Conservation (phyloP, 2,113 vertebrate genomes). For the Ameiurus melas region DNA sequence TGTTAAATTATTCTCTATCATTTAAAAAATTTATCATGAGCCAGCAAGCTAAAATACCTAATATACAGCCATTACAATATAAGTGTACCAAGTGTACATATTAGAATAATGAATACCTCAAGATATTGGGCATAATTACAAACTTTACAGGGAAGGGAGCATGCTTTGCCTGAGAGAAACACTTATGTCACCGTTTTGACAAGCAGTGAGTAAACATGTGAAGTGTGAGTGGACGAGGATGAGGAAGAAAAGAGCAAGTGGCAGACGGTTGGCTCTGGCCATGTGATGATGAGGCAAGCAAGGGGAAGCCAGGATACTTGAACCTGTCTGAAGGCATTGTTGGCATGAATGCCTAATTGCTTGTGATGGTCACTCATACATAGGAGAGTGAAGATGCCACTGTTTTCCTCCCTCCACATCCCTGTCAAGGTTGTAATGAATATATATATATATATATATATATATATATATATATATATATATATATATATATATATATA, state of each 20-base stretch:
- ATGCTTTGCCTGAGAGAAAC: conserved; percentile 17
- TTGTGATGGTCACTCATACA: conserved; percentile 81
- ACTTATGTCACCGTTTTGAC: conserved; percentile 39
- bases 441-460: background rate
- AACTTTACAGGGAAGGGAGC: background rate
- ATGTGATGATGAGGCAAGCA: conserved; percentile 34
- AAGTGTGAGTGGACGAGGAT: conserved; percentile 33
- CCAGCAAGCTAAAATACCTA: background rate
- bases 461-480: background rate
- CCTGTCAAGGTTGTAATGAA: conserved; percentile 81
- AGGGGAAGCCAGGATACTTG: conserved; percentile 78
- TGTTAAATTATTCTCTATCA: background rate
- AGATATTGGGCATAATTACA: background rate
- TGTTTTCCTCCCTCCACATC: conserved; percentile 75
- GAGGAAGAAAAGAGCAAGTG: conserved; percentile 11
- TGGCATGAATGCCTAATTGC: conserved; percentile 77
- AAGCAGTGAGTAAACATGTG: conserved; percentile 50
- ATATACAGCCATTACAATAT: background rate
- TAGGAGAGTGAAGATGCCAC: conserved; percentile 68
- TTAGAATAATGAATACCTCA: background rate
- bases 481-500: too few relatives aligned
- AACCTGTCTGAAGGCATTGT: conserved; percentile 83
- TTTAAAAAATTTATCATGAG: background rate
- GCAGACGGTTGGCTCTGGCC: conserved; percentile 31
- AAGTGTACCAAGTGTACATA: background rate